These are phyloP conservation scores for Sturmia bella DNA, from an alignment of 2,888 invertebrate genomes.

Conservation along the genomic window DNA sequence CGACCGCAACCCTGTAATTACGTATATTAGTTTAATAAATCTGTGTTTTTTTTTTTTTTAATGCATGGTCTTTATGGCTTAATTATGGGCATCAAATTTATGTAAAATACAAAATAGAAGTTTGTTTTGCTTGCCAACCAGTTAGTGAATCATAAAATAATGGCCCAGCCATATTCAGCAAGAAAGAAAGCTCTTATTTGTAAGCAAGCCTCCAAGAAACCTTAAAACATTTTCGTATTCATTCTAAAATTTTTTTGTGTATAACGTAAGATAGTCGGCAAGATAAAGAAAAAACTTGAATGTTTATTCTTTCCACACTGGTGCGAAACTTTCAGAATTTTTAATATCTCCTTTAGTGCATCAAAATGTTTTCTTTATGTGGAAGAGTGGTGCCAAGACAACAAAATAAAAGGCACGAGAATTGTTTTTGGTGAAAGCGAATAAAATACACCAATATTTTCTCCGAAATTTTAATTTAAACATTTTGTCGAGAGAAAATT, in stretches of 20 bases:
- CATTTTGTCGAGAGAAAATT: no score
- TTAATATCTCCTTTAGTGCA: neutral
- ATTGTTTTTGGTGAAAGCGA: no score
- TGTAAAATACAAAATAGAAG: neutral
- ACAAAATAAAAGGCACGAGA: no score
- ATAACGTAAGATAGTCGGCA: neutral
- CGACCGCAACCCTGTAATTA: conserved; percentile 33
- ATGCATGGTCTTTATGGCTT: conserved; percentile 53
- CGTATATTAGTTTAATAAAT: conserved; percentile 27
- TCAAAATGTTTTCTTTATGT: no score
- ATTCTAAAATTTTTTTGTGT: no score
- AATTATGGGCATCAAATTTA: conserved; percentile 38
- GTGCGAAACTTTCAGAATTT: neutral
- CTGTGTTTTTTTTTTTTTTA: conserved; percentile 16
- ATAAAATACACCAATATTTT: no score
- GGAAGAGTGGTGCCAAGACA: no score
- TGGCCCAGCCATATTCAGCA: neutral
- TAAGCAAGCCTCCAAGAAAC: neutral
- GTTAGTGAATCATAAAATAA: neutral
- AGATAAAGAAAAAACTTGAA: neutral
- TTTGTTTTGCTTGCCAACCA: neutral
- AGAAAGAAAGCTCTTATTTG: neutral
- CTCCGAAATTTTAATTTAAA: no score
- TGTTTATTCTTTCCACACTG: neutral
- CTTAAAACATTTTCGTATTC: neutral